These are phyloP conservation scores for Coregonus suidteri DNA, from an alignment of 2,797 vertebrate genomes.

Conservation along the genomic window DNA sequence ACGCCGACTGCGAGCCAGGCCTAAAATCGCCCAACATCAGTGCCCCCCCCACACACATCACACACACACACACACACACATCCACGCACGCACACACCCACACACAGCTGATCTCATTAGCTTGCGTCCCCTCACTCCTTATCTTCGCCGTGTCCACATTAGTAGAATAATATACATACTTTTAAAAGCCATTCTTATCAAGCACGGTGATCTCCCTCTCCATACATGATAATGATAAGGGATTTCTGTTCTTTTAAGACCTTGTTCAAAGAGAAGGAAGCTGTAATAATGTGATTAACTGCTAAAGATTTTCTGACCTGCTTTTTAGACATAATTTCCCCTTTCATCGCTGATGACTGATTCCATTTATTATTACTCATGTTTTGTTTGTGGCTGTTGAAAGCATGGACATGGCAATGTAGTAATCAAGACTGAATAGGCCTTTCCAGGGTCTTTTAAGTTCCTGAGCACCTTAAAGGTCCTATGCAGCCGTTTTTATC, in stretches of 20 bases:
- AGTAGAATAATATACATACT: constrained; percentile 72
- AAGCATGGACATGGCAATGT: constrained; percentile 56
- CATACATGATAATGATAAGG: constrained; percentile 60
- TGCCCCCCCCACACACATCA: no score
- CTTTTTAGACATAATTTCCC: constrained; percentile 63
- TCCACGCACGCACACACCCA: constrained; percentile 13
- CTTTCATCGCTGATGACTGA: constrained; percentile 63
- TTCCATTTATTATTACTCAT: constrained; percentile 61
- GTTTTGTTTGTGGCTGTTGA: constrained; percentile 59
- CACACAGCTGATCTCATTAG: constrained; percentile 66
- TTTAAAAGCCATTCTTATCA: constrained; percentile 67
- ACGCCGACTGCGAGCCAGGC: no score
- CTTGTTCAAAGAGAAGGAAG: constrained; percentile 66
- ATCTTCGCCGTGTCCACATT: constrained; percentile 68
- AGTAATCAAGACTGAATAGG: constrained; percentile 39
- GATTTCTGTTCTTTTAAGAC: constrained; percentile 70
- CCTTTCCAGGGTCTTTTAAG: constrained; percentile 44
- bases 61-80: constrained; percentile 18
- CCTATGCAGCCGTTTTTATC: constrained; percentile 23
- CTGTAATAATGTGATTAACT: constrained; percentile 67
- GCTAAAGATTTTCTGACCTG: constrained; percentile 66
- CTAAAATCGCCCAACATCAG: no score
- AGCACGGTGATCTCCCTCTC: constrained; percentile 62
- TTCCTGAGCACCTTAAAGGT: background rate
- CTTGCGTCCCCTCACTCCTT: constrained; percentile 65